Conservation (phyloP, 2,888 invertebrate genomes). For the Tiliacea aurago region DNA sequence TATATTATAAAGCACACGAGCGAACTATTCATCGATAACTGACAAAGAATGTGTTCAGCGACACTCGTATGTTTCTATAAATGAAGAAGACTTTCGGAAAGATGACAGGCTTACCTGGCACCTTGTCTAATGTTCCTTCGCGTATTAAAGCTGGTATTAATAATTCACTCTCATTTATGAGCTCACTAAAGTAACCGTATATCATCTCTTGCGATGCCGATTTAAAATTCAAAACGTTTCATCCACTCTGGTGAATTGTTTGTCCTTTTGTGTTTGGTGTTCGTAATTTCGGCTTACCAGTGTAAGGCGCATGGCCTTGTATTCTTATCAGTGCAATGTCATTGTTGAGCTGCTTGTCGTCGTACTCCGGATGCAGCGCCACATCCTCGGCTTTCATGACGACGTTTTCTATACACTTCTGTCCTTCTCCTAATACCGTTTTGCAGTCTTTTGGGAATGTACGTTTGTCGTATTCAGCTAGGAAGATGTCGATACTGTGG, state of each 20-base stretch:
- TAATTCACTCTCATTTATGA: neutral
- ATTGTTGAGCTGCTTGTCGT: constrained; percentile 78
- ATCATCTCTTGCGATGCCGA: neutral
- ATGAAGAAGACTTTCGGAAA: neutral
- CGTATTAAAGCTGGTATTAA: too few species aligned
- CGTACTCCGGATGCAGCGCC: constrained; percentile 77
- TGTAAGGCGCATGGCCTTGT: constrained; percentile 78
- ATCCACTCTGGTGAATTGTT: neutral
- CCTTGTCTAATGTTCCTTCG: neutral
- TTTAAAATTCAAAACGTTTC: neutral
- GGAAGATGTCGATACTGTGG: constrained; percentile 80
- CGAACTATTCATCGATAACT: neutral
- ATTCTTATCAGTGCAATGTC: constrained; percentile 84
- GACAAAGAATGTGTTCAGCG: neutral
- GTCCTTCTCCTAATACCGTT: constrained; percentile 69
- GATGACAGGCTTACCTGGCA: neutral
- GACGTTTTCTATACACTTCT: constrained; percentile 81
- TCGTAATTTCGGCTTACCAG: constrained; percentile 70
- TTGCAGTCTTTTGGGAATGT: constrained; percentile 85
- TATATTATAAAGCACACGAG: constrained; percentile 9
- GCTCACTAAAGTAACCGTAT: neutral
- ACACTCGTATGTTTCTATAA: neutral
- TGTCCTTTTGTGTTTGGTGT: neutral
- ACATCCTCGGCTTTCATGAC: constrained; percentile 77
- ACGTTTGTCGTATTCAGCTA: constrained; percentile 85